Evolutionary conservation across 2,888 invertebrate species (phyloP), one percentile per base, ranked within the genome.

Genomic region (Meteorus cinctellus): DNA sequence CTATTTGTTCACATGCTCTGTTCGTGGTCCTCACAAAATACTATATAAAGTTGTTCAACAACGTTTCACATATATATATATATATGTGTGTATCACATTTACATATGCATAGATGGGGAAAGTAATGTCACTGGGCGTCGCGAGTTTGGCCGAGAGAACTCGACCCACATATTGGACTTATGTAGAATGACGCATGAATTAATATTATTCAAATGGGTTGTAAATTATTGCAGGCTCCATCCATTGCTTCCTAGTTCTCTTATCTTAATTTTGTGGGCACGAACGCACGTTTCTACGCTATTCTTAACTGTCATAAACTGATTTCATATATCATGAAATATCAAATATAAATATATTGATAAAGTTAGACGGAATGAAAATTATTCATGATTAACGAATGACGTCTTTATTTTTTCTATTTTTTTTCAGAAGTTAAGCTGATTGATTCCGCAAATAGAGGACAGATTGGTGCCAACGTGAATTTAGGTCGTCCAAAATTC

Each of bases 401-500:
- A 63, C 19, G 19, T 55, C 34, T 63, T 31, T 63, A 31, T 31
- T 63, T 63, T 2, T 62, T 8, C 8, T 62, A 24, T 27, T 27
- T 27, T 24, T 27, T 62, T 62, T 16, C 10, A 60, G 59, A 62
- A 16, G 29, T 29, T 14, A 29, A 29, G 14, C 31, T 62, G 62
- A 29, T 62, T 4, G 31, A 62, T 29, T 6, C 14, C 62, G 27
- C 62, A 29, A 31, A 29, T 16, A 31, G 31, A 36, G 60, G 60
- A 62, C 63, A 63, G 65, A 75, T 63, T 63, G 69, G 59, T 67
- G 74, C 45, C 48, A 29, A 29, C 51, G 41, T 45, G 63, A 69
- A 74, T 76, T 63, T 63, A 75, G 78, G 80, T 78, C 78, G 68
- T 74, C 75, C 74, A 68, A 78, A 81, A 81, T 81, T 80, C 80